Percentiles rank a stretch among this genome's conserved stretches.
phyloP scores from a whole-genome alignment of 1,140 invertebrate genomes.

The Solenopsis fugax region DNA sequence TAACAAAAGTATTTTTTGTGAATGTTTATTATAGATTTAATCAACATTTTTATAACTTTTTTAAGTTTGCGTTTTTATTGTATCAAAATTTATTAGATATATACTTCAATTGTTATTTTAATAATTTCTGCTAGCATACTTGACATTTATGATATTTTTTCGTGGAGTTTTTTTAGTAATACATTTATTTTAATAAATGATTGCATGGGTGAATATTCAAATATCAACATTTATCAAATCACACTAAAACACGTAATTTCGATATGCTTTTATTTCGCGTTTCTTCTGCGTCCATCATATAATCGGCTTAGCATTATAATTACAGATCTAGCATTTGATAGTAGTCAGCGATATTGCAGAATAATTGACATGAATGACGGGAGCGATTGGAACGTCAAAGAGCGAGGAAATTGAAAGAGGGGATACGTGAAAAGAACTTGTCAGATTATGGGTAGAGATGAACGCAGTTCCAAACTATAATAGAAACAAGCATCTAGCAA shows the following conservation, averaged over 20 bases:
- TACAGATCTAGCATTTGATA: conserved; percentile 46
- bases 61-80: not conserved
- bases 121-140: not conserved
- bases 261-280: conserved; percentile 11
- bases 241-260: not conserved
- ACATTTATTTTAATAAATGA: conserved; percentile 18
- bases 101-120: not conserved
- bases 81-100: not conserved
- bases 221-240: conserved; percentile 29
- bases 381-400: conserved; percentile 55
- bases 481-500: conserved; percentile 19
- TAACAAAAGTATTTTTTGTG: not conserved
- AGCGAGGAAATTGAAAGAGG: conserved; percentile 41
- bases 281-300: conserved; percentile 6
- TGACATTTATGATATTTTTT: conserved; percentile 13
- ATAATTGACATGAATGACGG: conserved; percentile 46
- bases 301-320: conserved; percentile 56
- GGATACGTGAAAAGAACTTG: conserved; percentile 38
- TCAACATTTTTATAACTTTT: not conserved
- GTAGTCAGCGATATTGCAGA: conserved; percentile 49
- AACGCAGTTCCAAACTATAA: conserved; percentile 22
- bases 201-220: not conserved
- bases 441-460: conserved; percentile 48
- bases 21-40: not conserved
- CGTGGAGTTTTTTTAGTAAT: not conserved